Base-by-base conservation (phyloP, 2,888 invertebrate species). In the Xestia sexstrigata region DNA sequence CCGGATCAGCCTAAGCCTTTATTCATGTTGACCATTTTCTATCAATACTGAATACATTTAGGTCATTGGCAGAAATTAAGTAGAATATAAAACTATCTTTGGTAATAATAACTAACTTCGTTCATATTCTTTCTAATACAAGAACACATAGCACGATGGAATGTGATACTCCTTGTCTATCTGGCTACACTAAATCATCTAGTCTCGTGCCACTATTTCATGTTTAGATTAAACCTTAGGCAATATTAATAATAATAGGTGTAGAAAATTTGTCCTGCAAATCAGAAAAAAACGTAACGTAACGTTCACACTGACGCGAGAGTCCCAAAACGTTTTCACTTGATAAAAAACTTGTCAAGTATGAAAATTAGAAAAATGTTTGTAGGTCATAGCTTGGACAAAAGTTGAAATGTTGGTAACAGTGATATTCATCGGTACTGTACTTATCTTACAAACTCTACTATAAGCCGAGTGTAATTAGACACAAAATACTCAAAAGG, bases 31-130 rank as follows among this genome's bases (percentile, higher is more conserved):
- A 20, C 30, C 20, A 62, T 65, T n/a, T n/a, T 63, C 7, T 39
- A 7, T 63, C 45, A 74, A 3, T n/a, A 42, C 42, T 42, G n/a
- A 26, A n/a, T 74, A n/a, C 15, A 55, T 75, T 26, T n/a, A 75
- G 45, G 20, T n/a, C 60, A 42, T 26, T 45, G 26, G 35, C 62
- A 79, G n/a, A 4, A 45, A 77, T 62, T 62, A 39, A 11, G n/a
- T 30, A 66, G 26, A 17, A 47, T 39, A 76, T 74, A 77, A 52
- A 74, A 74, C 39, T 62, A 86, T 86, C 87, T 84, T 84, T 86
- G 83, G 87, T 82, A 47, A 65, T 65, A 75, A 71, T 55, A 72
- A 70, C 47, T 85, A 45, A 79, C 23, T 45, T 70, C 17, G 20
- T 49, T 63, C 23, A 72, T 52, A 70, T 76, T 52, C 0, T 42